Evolutionary conservation across 2,797 vertebrate species (phyloP).

Genomic region (Potorous gilbertii): DNA sequence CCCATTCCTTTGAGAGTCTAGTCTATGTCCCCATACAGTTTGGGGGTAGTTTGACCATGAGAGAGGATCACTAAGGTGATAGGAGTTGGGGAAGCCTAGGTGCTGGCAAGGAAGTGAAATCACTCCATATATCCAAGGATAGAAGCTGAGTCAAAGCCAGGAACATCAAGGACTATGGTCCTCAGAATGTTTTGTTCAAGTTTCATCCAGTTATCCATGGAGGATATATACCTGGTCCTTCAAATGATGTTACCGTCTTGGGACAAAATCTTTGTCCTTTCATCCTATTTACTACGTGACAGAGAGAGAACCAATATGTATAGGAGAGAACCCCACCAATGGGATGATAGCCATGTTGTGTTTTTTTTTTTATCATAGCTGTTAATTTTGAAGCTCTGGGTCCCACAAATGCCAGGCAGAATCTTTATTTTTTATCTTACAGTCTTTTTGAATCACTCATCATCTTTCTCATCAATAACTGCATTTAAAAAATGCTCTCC

Average conservation of each 20-base stretch:
- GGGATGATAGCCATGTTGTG: background rate
- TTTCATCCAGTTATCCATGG: background rate
- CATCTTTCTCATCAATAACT: background rate
- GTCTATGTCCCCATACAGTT: background rate
- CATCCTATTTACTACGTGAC: background rate
- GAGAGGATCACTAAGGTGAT: background rate
- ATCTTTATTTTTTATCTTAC: background rate
- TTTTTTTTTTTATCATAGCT: background rate
- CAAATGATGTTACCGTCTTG: background rate
- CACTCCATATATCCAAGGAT: background rate
- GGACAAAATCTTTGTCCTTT: background rate
- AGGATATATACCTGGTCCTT: background rate
- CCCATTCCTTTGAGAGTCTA: background rate
- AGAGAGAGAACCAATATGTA: background rate
- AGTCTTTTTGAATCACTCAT: background rate
- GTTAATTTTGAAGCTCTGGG: background rate
- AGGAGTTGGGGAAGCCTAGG: background rate
- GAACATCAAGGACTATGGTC: background rate
- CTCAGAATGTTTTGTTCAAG: background rate
- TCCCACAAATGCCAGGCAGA: background rate
- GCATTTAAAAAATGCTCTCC: background rate
- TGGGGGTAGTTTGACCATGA: background rate
- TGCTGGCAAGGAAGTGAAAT: background rate
- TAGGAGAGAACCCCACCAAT: background rate
- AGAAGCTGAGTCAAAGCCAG: background rate